Evolutionary conservation across 1,140 invertebrate species (phyloP).

Genomic region (Nilaparvata lugens): DNA sequence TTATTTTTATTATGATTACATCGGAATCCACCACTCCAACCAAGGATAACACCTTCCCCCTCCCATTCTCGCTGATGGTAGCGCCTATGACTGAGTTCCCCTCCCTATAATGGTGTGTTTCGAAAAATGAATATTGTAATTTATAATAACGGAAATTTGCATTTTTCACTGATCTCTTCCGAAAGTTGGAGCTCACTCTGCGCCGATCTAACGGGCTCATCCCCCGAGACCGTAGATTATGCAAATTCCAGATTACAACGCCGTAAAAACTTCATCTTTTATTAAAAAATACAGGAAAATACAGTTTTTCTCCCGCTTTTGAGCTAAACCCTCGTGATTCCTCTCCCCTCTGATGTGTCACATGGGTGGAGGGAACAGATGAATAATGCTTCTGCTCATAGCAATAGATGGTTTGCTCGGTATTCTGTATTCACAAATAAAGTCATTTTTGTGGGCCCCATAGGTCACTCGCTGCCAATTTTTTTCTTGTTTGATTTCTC

Average conservation of each 20-base stretch:
- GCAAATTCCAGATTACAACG: slow-evolving; percentile 1
- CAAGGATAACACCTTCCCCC: too few relatives aligned
- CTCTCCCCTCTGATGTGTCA: neutral
- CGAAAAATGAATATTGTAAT: slow-evolving; percentile 1
- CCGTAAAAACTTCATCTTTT: slow-evolving; percentile 1
- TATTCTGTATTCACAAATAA: too few relatives aligned
- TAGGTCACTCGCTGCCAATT: too few relatives aligned
- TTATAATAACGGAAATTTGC: slow-evolving; percentile 4
- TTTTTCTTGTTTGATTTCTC: too few relatives aligned
- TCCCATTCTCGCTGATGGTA: too few relatives aligned
- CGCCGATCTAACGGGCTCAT: neutral
- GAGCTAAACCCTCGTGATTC: neutral
- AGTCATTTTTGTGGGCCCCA: too few relatives aligned
- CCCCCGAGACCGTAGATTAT: neutral
- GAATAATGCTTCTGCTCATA: neutral
- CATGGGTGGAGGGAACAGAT: neutral
- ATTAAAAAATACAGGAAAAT: neutral
- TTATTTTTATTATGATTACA: too few relatives aligned
- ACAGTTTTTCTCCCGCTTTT: neutral
- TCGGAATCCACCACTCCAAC: too few relatives aligned
- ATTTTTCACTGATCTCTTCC: neutral
- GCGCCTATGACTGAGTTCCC: too few relatives aligned
- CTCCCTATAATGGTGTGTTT: too few relatives aligned
- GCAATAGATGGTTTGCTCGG: too few relatives aligned
- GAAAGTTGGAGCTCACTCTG: neutral